Conservation (phyloP, 1,140 invertebrate species). For the Drosophila suzukii region DNA sequence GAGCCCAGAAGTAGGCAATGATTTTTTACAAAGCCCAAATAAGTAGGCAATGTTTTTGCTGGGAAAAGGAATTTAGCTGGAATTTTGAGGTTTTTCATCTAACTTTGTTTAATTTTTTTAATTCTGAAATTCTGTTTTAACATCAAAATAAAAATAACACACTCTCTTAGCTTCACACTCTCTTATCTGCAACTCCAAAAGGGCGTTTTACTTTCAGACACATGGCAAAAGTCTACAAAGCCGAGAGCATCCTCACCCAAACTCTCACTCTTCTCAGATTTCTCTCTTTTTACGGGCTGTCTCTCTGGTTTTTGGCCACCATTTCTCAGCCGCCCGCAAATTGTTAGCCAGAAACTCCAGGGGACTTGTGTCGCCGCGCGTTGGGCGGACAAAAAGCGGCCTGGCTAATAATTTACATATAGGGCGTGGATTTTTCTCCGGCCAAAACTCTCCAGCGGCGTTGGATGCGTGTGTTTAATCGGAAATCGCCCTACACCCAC, state of each 20-base stretch:
- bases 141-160: conserved; percentile 2
- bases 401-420: conserved; percentile 84
- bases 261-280: conserved; percentile 8
- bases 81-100: background rate
- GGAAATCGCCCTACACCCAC: conserved; percentile 9
- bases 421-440: conserved; percentile 80
- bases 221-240: conserved; percentile 56
- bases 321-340: conserved; percentile 57
- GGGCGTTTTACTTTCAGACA: conserved; percentile 75
- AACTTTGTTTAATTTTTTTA: background rate
- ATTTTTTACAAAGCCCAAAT: background rate
- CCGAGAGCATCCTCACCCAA: conserved; percentile 19
- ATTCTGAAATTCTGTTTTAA: background rate
- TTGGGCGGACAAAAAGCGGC: conserved; percentile 67
- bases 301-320: conserved; percentile 34
- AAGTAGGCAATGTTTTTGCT: background rate
- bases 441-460: conserved; percentile 53
- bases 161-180: conserved; percentile 17
- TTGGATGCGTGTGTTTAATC: conserved; percentile 54
- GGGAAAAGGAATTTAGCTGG: background rate
- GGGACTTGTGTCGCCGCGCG: conserved; percentile 53
- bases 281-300: background rate
- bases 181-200: conserved; percentile 67
- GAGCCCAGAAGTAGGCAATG: background rate
- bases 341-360: conserved; percentile 64